Percentiles rank a stretch among this genome's conserved stretches.
Conservation (phyloP, 2,888 invertebrate genomes). For the Drepana falcataria region DNA sequence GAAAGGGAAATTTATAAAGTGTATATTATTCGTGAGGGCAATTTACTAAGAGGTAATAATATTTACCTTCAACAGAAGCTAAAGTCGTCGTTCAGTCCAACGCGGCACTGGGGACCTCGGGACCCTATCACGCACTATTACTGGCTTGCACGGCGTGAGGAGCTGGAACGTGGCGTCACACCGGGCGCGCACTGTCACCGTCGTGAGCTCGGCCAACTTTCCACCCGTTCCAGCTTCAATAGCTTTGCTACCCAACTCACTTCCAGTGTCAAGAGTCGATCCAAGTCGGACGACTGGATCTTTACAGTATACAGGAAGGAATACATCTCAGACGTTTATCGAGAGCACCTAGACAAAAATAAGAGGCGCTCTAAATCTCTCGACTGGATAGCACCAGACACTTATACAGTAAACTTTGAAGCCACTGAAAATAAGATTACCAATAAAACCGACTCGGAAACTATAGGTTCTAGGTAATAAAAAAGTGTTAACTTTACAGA, state of each 20-base stretch:
- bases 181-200: constrained; percentile 30
- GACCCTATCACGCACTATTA: constrained; percentile 68
- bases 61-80: constrained; percentile 50
- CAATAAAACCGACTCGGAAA: no score
- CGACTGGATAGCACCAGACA: constrained; percentile 30
- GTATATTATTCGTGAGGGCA: no score
- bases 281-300: constrained; percentile 60
- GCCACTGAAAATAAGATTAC: neutral
- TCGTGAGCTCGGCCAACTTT: constrained; percentile 47
- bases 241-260: constrained; percentile 15
- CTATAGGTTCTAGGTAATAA: no score
- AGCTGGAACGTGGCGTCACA: constrained; percentile 26
- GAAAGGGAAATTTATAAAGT: no score
- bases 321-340: constrained; percentile 21
- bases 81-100: constrained; percentile 57
- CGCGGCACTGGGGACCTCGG: constrained; percentile 67
- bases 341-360: constrained; percentile 12
- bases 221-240: constrained; percentile 35
- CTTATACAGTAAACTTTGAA: neutral
- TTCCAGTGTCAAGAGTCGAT: constrained; percentile 33
- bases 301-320: constrained; percentile 43
- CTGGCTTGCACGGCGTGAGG: constrained; percentile 58
- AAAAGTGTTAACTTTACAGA: no score
- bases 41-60: constrained; percentile 9
- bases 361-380: constrained; percentile 46